Evolutionary conservation across 2,797 vertebrate species (phyloP), one percentile per base, ranked within the genome.

Genomic region (Gymnothorax reevesii): DNA sequence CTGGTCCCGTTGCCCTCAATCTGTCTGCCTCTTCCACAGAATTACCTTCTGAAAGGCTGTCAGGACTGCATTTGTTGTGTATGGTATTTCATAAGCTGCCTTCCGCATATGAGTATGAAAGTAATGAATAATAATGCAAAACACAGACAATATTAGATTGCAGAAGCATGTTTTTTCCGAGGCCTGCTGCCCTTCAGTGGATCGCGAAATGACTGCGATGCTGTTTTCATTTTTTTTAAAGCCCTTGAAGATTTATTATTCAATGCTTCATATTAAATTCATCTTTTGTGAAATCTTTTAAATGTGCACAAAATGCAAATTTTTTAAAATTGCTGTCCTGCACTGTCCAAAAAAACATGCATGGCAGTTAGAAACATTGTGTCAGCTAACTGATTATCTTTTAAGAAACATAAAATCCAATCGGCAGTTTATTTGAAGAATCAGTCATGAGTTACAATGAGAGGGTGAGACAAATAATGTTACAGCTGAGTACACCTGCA

Each of bases 111-210:
- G 49, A 17, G 13, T 77, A 77, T 42, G 73, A 77, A 77, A 77
- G 33, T 77, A 77, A 77, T 77, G 20, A 77, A 77, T 77, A 77
- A 77, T 77, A 49, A 77, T 77, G 33, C 73, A 49, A 6, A 77
- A 77, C 73, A 77, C 15, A 9, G 73, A 49, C 15, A 17, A 27
- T 20, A 42, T 49, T 20, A 49, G 33, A 42, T 42, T 33, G 71
- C 12, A 13, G 5, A 75, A 42, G 3, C 33, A 2, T 13, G 9
- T 10, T 6, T 75, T 49, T 52, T 77, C 20, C 73, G 52, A 77
- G 73, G 73, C 73, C 73, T 77, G 73, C 13, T 49, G 33, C 42
- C 73, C 73, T 77, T 77, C 73, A 77, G 73, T 77, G 73, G 73
- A 77, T 33, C 20, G 17, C 33, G 17, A 77, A 52, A 77, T 52